A percentile compares a stretch with the other conserved stretches of the same genome.
Conservation (phyloP, 1,140 invertebrate genomes). For the Hyles vespertilio region DNA sequence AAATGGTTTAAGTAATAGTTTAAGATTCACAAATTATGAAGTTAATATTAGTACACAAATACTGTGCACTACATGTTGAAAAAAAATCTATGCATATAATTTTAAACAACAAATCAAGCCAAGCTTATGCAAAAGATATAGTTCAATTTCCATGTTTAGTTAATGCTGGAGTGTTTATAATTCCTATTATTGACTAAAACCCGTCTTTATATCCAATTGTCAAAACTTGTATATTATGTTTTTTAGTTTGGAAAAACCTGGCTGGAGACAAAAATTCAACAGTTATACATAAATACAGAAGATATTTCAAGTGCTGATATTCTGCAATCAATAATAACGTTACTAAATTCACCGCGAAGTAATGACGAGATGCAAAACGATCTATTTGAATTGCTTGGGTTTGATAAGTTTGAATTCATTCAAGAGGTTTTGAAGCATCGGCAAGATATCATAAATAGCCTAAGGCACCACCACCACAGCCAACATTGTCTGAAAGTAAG, state of each 20-base stretch:
- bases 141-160: too few species aligned
- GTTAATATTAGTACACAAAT: too few species aligned
- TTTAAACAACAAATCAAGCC: too few species aligned
- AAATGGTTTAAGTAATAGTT: too few species aligned
- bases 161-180: too few species aligned
- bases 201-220: too few species aligned
- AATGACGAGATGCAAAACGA: conserved; percentile 90
- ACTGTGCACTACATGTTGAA: too few species aligned
- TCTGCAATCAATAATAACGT: conserved; percentile 76
- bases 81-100: too few species aligned
- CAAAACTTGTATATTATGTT: conserved; percentile 11
- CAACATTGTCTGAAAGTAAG: conserved; percentile 56
- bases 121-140: too few species aligned
- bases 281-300: conserved; percentile 62
- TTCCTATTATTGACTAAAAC: too few species aligned
- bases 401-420: conserved; percentile 91
- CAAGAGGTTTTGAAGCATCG: conserved; percentile 85
- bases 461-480: conserved; percentile 51
- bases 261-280: conserved; percentile 77
- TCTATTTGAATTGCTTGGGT: conserved; percentile 91
- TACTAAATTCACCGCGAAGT: conserved; percentile 79
- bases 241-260: conserved; percentile 77
- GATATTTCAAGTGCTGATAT: conserved; percentile 78
- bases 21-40: too few species aligned
- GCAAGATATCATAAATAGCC: conserved; percentile 75